Conservation (phyloP, 2,888 invertebrate species). For the Caenorhabditis becei region DNA sequence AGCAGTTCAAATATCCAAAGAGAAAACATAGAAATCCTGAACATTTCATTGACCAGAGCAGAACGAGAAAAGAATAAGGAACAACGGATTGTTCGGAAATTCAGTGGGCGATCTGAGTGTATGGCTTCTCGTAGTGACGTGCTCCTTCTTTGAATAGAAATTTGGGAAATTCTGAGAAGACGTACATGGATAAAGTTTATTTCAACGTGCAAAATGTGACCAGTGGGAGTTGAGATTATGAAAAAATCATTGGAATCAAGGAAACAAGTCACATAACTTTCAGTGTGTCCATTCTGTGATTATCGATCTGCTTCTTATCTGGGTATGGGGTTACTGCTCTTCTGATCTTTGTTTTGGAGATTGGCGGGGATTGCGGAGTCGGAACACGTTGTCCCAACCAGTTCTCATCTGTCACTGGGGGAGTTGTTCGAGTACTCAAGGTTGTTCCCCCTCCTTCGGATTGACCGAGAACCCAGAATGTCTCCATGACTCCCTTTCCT, state of each 20-base stretch:
- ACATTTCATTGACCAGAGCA: no score
- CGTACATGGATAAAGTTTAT: neutral
- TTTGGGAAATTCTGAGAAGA: neutral
- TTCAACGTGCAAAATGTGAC: neutral
- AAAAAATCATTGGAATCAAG: no score
- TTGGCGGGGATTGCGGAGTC: slow-evolving; percentile 31
- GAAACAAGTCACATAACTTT: slow-evolving; percentile 15
- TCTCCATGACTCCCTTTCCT: slow-evolving; percentile 67
- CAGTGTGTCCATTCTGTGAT: slow-evolving; percentile 16
- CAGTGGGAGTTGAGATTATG: neutral
- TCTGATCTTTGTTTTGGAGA: slow-evolving; percentile 8
- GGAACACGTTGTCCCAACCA: slow-evolving; percentile 20
- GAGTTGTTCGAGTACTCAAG: slow-evolving; percentile 34
- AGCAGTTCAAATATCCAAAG: no score
- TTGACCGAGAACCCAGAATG: slow-evolving; percentile 51
- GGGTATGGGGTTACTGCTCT: slow-evolving; percentile 41
- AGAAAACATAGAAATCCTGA: no score
- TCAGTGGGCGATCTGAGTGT: neutral
- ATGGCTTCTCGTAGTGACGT: neutral
- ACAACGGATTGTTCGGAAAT: neutral
- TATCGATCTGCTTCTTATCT: neutral
- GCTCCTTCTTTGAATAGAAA: neutral
- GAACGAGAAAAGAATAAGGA: no score
- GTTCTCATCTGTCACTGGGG: slow-evolving; percentile 18
- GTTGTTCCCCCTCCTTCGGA: neutral